phyloP scores from a whole-genome alignment of 1,140 invertebrate species.

The Eupeodes corollae region DNA sequence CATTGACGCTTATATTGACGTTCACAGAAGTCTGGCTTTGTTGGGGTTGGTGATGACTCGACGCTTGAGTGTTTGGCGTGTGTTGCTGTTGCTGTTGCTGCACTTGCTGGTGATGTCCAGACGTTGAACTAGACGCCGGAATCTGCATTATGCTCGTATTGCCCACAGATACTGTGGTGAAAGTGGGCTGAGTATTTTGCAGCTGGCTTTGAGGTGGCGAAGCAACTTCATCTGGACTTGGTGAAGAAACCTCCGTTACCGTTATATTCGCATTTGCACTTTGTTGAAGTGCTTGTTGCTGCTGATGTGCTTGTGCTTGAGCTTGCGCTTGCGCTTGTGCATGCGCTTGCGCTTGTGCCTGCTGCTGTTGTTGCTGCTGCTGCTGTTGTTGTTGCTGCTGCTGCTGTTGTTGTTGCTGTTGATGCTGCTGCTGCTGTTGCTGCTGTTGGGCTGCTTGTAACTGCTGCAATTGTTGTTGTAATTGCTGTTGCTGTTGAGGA shows the following conservation, averaged over 20 bases:
- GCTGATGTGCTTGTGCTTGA: constrained; percentile 8
- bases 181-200: background rate
- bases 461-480: constrained; percentile 27
- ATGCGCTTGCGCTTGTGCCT: constrained; percentile 19
- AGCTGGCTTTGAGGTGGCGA: constrained; percentile 17
- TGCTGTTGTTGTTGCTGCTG: constrained; percentile 15
- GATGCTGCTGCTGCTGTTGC: constrained; percentile 15
- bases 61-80: background rate
- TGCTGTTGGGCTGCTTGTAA: constrained; percentile 17
- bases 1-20: constrained; percentile 25
- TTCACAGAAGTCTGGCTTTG: constrained; percentile 21
- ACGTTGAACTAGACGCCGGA: background rate
- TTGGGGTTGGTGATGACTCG: constrained; percentile 9
- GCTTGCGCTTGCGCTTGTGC: constrained; percentile 21
- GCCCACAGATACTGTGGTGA: constrained; percentile 20
- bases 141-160: background rate
- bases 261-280: constrained; percentile 15
- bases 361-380: constrained; percentile 13
- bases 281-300: constrained; percentile 13
- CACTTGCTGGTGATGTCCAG: constrained; percentile 7
- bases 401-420: constrained; percentile 24
- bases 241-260: constrained; percentile 28
- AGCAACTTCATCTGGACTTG: constrained; percentile 8
- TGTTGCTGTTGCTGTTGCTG: constrained; percentile 14
- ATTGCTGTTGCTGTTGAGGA: constrained; percentile 15